A percentile compares a stretch with the other conserved stretches of the same genome.
Conservation (phyloP, 1,140 invertebrate genomes). For the Glomeris maerens region DNA sequence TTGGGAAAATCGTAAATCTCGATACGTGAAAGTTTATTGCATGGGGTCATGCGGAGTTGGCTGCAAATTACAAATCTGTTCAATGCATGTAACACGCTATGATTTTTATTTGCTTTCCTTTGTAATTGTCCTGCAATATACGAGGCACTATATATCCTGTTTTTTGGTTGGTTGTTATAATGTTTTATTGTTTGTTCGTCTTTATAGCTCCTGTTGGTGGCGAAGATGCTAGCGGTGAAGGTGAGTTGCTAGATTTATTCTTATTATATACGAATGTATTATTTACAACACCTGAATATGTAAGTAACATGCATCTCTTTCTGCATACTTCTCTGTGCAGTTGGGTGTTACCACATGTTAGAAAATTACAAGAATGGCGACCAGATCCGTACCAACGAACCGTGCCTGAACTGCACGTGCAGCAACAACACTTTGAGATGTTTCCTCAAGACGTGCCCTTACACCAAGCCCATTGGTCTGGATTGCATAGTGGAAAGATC, state of each 20-base stretch:
- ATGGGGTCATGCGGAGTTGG: too few species aligned
- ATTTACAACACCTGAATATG: background rate
- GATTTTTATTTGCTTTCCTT: too few species aligned
- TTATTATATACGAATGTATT: background rate
- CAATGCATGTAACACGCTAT: too few species aligned
- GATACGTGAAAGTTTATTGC: too few species aligned
- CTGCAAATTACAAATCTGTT: too few species aligned
- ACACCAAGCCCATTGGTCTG: slow-evolving; percentile 79
- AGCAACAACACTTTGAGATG: slow-evolving; percentile 90
- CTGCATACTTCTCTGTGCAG: background rate
- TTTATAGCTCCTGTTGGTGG: background rate
- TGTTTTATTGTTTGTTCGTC: background rate
- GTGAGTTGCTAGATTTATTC: background rate
- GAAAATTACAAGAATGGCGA: slow-evolving; percentile 84
- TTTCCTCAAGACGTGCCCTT: slow-evolving; percentile 80
- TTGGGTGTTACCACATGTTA: slow-evolving; percentile 87
- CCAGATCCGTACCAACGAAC: slow-evolving; percentile 82
- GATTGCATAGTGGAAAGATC: slow-evolving; percentile 78
- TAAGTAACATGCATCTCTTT: background rate
- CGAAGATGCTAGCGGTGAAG: background rate
- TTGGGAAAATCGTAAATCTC: too few species aligned
- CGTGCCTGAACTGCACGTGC: slow-evolving; percentile 88
- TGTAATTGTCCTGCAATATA: too few species aligned
- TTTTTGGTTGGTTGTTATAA: background rate
- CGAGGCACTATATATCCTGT: too few species aligned